phyloP scores from a whole-genome alignment of 2,113 vertebrate species.

The Ranitomeya imitator region DNA sequence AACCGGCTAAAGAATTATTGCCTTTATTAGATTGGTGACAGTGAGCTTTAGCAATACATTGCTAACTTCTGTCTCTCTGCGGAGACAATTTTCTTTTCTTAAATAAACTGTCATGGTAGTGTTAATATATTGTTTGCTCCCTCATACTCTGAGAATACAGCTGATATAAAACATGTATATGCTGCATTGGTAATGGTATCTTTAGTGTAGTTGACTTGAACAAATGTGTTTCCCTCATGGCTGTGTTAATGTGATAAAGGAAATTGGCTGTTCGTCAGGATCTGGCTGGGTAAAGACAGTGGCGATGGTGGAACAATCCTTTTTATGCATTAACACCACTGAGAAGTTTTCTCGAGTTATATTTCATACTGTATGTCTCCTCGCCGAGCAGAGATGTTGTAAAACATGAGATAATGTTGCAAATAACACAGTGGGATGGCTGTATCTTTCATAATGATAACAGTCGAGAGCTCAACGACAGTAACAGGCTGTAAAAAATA shows the following conservation, averaged over 20 bases:
- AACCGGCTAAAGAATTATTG: slow-evolving; percentile 88
- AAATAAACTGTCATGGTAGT: slow-evolving; percentile 99
- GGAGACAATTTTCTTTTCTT: slow-evolving; percentile 99
- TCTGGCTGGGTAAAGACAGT: slow-evolving; percentile 83
- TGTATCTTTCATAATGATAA: slow-evolving; percentile 94
- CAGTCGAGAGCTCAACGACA: slow-evolving; percentile 84
- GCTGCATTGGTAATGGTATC: slow-evolving; percentile 99
- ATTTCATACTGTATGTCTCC: slow-evolving; percentile 78
- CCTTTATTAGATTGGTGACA: slow-evolving; percentile 94
- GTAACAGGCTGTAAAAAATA: slow-evolving; percentile 82
- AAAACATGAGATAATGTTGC: slow-evolving; percentile 89
- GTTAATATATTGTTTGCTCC: slow-evolving; percentile 98
- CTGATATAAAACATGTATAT: slow-evolving; percentile 99
- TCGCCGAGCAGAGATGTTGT: slow-evolving; percentile 78
- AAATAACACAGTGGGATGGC: slow-evolving; percentile 86
- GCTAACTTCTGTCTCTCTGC: slow-evolving; percentile 88
- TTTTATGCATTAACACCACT: slow-evolving; percentile 82
- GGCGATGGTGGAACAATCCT: slow-evolving; percentile 78
- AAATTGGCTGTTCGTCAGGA: slow-evolving; percentile 99
- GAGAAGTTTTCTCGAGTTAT: slow-evolving; percentile 83
- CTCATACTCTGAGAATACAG: slow-evolving; percentile 89
- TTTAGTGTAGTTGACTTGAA: slow-evolving; percentile 99
- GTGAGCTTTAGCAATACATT: slow-evolving; percentile 90
- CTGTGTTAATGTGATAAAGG: slow-evolving; percentile 98
- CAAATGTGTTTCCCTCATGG: slow-evolving; percentile 98